Evolutionary conservation across 2,113 vertebrate species (phyloP).

Genomic region (Ceratotherium simum): DNA sequence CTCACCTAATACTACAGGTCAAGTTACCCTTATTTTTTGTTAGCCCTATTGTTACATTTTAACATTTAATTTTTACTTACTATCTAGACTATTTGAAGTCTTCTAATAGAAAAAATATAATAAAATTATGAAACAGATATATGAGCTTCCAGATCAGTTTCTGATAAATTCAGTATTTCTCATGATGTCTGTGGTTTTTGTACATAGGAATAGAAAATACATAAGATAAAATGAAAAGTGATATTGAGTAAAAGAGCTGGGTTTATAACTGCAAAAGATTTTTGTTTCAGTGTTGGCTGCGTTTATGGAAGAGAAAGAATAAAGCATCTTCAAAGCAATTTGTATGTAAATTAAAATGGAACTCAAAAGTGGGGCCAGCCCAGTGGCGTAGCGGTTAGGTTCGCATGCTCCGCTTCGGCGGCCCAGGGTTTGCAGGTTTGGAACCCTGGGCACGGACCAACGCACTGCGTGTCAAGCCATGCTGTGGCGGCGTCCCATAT

Average conservation of each 20-base stretch:
- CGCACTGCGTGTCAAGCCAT: too few relatives aligned
- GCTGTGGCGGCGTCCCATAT: too few relatives aligned
- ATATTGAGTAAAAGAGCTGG: not conserved
- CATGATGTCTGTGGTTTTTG: not conserved
- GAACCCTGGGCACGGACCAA: too few relatives aligned
- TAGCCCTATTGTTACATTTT: not conserved
- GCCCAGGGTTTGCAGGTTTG: too few relatives aligned
- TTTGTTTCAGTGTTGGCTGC: not conserved
- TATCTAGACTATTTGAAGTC: not conserved
- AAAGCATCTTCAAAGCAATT: not conserved
- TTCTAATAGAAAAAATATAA: not conserved
- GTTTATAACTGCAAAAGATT: not conserved
- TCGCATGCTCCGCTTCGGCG: too few relatives aligned
- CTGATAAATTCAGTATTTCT: not conserved
- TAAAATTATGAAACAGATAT: not conserved
- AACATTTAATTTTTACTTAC: not conserved
- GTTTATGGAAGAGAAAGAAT: not conserved
- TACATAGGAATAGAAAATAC: not conserved
- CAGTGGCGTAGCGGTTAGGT: too few relatives aligned
- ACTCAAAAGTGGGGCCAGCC: not conserved
- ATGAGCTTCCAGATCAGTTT: not conserved
- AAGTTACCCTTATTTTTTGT: not conserved
- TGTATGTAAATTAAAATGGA: not conserved
- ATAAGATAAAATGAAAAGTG: not conserved
- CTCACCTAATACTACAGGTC: not conserved